These are phyloP conservation scores for Parapsyche elsis DNA, from an alignment of 1,140 invertebrate species.

Conservation along the genomic window DNA sequence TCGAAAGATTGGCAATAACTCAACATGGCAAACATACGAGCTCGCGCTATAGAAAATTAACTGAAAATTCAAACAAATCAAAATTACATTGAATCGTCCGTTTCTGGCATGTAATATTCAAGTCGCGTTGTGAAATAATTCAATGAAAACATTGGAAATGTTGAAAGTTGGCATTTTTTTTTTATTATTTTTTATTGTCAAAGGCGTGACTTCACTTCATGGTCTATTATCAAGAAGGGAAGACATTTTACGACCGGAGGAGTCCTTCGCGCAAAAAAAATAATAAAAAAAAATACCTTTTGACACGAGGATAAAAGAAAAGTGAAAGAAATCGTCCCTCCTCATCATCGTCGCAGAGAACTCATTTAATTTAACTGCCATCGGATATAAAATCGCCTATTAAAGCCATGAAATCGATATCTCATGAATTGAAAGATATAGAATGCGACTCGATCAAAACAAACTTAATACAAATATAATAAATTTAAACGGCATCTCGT, in stretches of 20 bases:
- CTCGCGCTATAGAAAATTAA: neutral
- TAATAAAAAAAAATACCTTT: conserved; percentile 33
- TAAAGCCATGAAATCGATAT: neutral
- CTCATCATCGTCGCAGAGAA: neutral
- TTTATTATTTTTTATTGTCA: conserved; percentile 2
- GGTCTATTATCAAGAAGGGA: conserved; percentile 20
- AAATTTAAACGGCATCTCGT: too few species aligned
- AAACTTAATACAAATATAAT: too few species aligned
- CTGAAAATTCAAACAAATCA: neutral
- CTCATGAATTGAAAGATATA: neutral
- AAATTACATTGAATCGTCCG: neutral
- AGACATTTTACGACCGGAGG: conserved; percentile 26
- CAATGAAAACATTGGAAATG: neutral
- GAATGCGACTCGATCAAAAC: too few species aligned
- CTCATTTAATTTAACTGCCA: neutral
- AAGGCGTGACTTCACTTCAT: conserved; percentile 18
- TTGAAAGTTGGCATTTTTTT: neutral
- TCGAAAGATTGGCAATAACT: neutral
- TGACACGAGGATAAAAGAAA: neutral
- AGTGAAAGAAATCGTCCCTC: conserved; percentile 17
- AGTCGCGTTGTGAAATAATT: neutral
- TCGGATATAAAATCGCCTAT: neutral
- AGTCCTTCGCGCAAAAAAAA: neutral
- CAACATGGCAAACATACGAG: neutral
- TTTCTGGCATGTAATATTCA: neutral